Evolutionary conservation across 2,888 invertebrate species (phyloP), one percentile per base, ranked within the genome.

Genomic region (Pyralis farinalis): DNA sequence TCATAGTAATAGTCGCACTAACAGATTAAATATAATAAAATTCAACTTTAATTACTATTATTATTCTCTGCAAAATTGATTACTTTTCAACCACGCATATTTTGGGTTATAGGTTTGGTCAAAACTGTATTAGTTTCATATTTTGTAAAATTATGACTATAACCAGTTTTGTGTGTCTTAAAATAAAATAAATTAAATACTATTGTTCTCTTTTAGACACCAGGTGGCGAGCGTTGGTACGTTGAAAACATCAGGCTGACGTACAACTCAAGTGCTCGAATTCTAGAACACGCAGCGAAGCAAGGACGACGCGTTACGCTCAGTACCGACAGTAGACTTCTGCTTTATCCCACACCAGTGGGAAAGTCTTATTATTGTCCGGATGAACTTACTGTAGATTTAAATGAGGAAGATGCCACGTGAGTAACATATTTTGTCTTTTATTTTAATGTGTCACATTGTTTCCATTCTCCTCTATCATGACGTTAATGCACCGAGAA

Each of bases 151-250:
- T n/a, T n/a, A n/a, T n/a, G n/a, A n/a, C n/a, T n/a, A n/a, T n/a
- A n/a, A n/a, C n/a, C 3, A 16, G 16, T 4, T 16, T 3, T 16
- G 4, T 16, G 16, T 16, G 16, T 16, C n/a, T n/a, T n/a, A n/a
- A n/a, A n/a, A n/a, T n/a, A n/a, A 16, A 16, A 16, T 16, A 16
- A 16, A 4, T 2, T 16, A 3, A 16, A 2, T 16, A 16, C 16
- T 16, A 16, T 4, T 16, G 16, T 16, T 4, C 16, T 16, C 4
- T 16, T 16, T 4, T 72, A 96, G 96, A 96, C 96, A 1, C 95
- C 95, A 16, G 96, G 96, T 3, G 96, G 96, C 4, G 96, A 97
- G 64, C 91, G 95, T 53, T 97, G 97, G 97, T 97, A 95, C 70
- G 93, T 96, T 1, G 94, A 94, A 53, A 92, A 92, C 56, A 91